These are phyloP conservation scores for Cynaeus angustus DNA, from an alignment of 2,888 invertebrate species.

Conservation along the genomic window DNA sequence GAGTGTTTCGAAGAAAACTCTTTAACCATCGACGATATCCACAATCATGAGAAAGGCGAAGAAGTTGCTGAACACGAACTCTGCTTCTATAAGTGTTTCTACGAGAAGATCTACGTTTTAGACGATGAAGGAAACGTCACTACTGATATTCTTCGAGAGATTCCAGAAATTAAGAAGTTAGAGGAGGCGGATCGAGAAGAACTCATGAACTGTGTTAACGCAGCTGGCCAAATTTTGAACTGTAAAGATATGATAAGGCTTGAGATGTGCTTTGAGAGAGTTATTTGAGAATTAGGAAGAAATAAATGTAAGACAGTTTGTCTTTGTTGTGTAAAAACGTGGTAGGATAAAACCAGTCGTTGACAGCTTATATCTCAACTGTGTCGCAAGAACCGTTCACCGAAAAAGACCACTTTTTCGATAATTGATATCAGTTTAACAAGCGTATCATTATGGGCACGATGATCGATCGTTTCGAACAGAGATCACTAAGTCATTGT, in stretches of 20 bases:
- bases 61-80: constrained; percentile 13
- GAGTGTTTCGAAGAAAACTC: constrained; percentile 19
- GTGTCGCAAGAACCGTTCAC: background rate
- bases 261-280: constrained; percentile 1
- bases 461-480: constrained; percentile 60
- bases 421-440: constrained; percentile 67
- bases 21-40: constrained; percentile 5
- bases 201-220: background rate
- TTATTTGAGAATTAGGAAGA: no score
- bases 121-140: constrained; percentile 7
- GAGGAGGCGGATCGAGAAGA: background rate
- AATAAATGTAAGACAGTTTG: no score
- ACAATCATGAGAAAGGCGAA: background rate
- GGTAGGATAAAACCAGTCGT: no score
- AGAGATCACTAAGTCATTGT: constrained; percentile 50
- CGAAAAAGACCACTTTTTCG: background rate
- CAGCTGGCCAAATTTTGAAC: background rate
- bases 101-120: constrained; percentile 4
- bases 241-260: constrained; percentile 20
- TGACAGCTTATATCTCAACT: background rate
- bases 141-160: background rate
- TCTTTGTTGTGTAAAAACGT: no score
- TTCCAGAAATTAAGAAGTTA: background rate
- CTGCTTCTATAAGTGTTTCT: constrained; percentile 29
- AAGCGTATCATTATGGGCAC: constrained; percentile 65